Conservation (phyloP, 1,140 invertebrate genomes). For the Plutomurus gul region DNA sequence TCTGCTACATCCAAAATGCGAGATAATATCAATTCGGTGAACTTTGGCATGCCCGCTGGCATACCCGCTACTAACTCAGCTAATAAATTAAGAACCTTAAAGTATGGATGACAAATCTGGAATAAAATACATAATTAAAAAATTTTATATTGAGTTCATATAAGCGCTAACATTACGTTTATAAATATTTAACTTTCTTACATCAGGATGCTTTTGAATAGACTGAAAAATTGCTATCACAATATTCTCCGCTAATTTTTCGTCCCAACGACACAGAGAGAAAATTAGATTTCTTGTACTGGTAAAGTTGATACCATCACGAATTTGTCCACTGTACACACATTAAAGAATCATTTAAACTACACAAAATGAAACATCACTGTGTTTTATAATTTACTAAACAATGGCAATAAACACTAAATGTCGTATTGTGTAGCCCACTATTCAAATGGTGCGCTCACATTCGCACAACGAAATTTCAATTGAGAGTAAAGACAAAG, state of each 20-base stretch:
- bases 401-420: too few species aligned
- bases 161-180: background rate
- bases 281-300: slow-evolving; percentile 91
- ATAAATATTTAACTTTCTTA: slow-evolving; percentile 57
- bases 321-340: slow-evolving; percentile 93
- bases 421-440: too few species aligned
- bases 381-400: too few species aligned
- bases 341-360: too few species aligned
- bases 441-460: too few species aligned
- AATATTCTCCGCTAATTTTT: slow-evolving; percentile 79
- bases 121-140: slow-evolving; percentile 52
- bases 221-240: slow-evolving; percentile 86
- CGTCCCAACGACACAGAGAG: slow-evolving; percentile 87
- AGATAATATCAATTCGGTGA: slow-evolving; percentile 82
- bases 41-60: slow-evolving; percentile 79
- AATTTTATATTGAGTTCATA: background rate
- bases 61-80: slow-evolving; percentile 70
- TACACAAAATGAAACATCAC: too few species aligned
- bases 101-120: slow-evolving; percentile 81
- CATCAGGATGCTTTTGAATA: slow-evolving; percentile 85
- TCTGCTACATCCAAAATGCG: slow-evolving; percentile 89
- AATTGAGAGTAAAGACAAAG: too few species aligned
- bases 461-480: too few species aligned
- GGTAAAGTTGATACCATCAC: slow-evolving; percentile 87
- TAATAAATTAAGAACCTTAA: slow-evolving; percentile 81